Percentiles rank a stretch among this genome's conserved stretches.
phyloP scores from a whole-genome alignment of 2,113 vertebrate genomes.

The Ageneiosus marmoratus region DNA sequence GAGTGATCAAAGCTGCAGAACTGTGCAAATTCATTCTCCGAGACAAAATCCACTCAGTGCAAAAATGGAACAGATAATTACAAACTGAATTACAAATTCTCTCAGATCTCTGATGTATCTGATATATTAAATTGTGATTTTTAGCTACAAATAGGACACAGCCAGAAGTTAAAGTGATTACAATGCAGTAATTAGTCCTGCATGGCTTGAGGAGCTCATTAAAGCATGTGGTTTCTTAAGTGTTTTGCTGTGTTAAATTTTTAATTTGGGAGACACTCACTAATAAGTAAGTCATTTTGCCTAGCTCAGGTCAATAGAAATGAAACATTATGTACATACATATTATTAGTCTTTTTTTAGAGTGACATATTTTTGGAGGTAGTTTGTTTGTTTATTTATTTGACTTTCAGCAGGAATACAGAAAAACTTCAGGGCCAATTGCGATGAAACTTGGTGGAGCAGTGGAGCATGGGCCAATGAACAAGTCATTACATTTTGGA shows the following conservation, averaged over 20 bases:
- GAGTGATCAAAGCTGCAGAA: constrained; percentile 24
- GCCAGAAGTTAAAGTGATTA: constrained; percentile 25
- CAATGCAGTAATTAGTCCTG: constrained; percentile 9
- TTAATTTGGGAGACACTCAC: not conserved
- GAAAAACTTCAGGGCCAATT: too few relatives aligned
- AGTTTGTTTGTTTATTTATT: too few relatives aligned
- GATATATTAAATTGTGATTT: constrained; percentile 20
- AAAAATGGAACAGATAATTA: constrained; percentile 28
- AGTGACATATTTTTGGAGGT: too few relatives aligned
- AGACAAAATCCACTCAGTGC: constrained; percentile 26
- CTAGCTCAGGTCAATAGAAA: not conserved
- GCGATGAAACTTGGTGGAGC: too few relatives aligned
- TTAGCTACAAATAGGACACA: constrained; percentile 16
- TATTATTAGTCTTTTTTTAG: too few relatives aligned
- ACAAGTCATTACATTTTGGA: too few relatives aligned
- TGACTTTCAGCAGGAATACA: too few relatives aligned
- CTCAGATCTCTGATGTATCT: constrained; percentile 17
- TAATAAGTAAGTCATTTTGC: not conserved
- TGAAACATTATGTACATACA: not conserved
- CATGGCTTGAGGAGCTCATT: constrained; percentile 19
- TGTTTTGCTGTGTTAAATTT: not conserved
- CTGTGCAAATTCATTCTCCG: constrained; percentile 26
- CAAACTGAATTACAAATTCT: constrained; percentile 12
- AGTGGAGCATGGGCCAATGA: too few relatives aligned
- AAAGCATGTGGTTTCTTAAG: constrained; percentile 6